A percentile compares a stretch with the other conserved stretches of the same genome.
Conservation (phyloP, 2,113 vertebrate species). For the Porphyrio hochstetteri region DNA sequence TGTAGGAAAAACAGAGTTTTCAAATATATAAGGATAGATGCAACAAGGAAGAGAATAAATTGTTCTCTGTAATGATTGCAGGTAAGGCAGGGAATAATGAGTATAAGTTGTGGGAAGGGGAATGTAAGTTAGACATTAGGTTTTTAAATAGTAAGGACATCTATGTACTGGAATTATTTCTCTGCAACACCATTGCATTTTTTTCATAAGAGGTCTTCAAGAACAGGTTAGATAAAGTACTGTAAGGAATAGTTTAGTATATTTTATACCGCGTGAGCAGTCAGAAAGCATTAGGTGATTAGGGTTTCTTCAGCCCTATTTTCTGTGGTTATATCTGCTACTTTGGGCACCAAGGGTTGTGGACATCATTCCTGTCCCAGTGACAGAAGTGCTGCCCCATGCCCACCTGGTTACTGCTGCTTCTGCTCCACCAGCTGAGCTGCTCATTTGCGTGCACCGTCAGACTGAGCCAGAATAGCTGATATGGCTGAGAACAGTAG, state of each 20-base stretch:
- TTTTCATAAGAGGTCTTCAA: not conserved
- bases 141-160: not conserved
- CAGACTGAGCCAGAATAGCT: not conserved
- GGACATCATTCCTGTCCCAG: not conserved
- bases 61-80: not conserved
- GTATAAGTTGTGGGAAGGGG: not conserved
- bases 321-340: not conserved
- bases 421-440: not conserved
- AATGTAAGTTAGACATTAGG: not conserved
- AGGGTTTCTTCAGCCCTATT: not conserved
- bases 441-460: rapidly evolving
- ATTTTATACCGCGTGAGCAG: not conserved
- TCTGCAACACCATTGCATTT: not conserved
- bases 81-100: not conserved
- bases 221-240: not conserved
- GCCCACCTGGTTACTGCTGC: not conserved
- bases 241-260: not conserved
- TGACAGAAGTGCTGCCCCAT: not conserved
- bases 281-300: not conserved
- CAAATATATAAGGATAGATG: not conserved
- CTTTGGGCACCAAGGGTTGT: not conserved
- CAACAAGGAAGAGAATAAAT: not conserved
- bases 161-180: not conserved
- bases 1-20: not conserved
- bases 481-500: not conserved